Evolutionary conservation across 2,113 vertebrate genomes (phyloP), one percentile per base, ranked within the genome.

Genomic region (Tupaia tana): DNA sequence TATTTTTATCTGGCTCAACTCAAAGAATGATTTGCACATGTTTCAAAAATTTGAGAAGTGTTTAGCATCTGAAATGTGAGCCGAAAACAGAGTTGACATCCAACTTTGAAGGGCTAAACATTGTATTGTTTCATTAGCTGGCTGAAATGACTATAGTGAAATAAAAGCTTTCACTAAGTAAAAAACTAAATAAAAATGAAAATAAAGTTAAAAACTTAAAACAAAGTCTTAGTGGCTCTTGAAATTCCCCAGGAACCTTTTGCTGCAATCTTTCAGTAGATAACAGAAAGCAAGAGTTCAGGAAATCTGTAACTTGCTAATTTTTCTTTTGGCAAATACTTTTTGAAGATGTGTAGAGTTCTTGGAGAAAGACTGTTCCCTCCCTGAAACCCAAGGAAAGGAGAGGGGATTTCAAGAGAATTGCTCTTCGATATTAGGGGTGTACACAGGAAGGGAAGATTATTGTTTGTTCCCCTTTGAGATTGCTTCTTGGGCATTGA

Each of bases 1-100:
- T 75, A 61, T 64, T 75, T 86, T 93, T 71, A 95, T 63, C 29
- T 73, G 54, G 27, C 27, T 59, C n/a, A 80, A n/a, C 29, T 95
- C 11, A 59, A 79, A 86, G 66, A 86, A 58, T 34, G 75, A 7
- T 63, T 90, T 85, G 31, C 34, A 25, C 66, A 20, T 27, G 24
- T 75, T 80, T 90, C 31, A 91, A 93, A 93, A 67, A 75, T 31
- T 43, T 43, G 31, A 69, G 84, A 91, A 66, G 25, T 58, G 15
- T 15, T 75, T 6, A 24, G 24, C 31, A 52, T 86, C 6, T 90
- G 52, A 79, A 56, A 56, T 66, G 6, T 27, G 20, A 59, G n/a
- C 18, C 66, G 61, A n/a, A 69, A 2, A 69, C 7, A 89, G 58
- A 78, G 87, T 7, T 54, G 27, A 64, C 16, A 22, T 34, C 7